Conservation (phyloP, 1,140 invertebrate species). For the Octopus sinensis region DNA sequence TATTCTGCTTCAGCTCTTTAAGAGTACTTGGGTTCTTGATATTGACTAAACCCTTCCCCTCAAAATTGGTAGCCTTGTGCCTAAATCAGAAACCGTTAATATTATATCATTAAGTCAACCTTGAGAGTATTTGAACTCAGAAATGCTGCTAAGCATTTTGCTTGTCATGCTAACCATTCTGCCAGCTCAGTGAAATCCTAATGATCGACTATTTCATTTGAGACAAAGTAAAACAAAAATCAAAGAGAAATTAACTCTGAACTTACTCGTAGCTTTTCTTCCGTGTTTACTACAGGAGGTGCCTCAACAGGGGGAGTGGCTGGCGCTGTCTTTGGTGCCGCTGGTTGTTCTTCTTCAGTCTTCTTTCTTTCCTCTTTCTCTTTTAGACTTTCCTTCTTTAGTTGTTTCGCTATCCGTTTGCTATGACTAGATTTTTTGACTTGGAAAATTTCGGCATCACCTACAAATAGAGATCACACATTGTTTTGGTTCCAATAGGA, state of each 20-base stretch:
- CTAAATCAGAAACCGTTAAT: too few species aligned
- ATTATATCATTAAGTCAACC: too few species aligned
- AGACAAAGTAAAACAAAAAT: too few species aligned
- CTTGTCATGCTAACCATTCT: too few species aligned
- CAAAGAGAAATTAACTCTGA: not conserved
- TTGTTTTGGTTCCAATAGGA: not conserved
- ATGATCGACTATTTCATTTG: too few species aligned
- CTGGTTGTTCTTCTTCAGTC: conserved; percentile 18
- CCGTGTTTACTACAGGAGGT: conserved; percentile 50
- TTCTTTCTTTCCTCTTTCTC: conserved; percentile 61
- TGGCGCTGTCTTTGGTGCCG: conserved; percentile 23
- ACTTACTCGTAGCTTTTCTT: conserved; percentile 44
- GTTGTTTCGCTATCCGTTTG: conserved; percentile 80
- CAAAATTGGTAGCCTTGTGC: too few species aligned
- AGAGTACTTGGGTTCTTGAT: too few species aligned
- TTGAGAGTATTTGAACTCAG: too few species aligned
- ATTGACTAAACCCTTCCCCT: too few species aligned
- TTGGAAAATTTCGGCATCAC: conserved; percentile 86
- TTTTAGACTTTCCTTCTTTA: conserved; percentile 74
- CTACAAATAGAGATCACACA: conserved; percentile 44
- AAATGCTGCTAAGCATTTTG: too few species aligned
- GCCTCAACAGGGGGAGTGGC: conserved; percentile 17
- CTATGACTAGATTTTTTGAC: conserved; percentile 92
- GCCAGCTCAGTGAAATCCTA: too few species aligned
- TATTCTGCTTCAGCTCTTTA: too few species aligned